Conservation (phyloP, 1,140 invertebrate genomes). For the Pseudomyrmex cubaensis region DNA sequence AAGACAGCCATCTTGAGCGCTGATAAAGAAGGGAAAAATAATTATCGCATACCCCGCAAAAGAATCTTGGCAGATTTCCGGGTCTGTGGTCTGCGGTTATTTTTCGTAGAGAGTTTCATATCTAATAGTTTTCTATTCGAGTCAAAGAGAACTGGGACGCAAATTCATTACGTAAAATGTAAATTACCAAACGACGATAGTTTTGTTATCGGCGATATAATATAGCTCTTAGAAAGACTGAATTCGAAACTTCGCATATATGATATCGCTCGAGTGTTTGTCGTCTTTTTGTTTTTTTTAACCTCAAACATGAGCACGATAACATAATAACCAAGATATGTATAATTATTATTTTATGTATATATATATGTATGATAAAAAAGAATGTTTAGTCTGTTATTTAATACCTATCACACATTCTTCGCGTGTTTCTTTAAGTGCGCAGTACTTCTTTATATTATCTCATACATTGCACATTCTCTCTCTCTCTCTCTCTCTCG, state of each 20-base stretch:
- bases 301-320: background rate
- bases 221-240: background rate
- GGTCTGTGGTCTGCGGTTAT: constrained; percentile 42
- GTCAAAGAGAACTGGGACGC: background rate
- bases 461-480: too few species aligned
- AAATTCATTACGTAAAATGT: background rate
- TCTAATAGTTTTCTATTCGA: background rate
- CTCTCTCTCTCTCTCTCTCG: background rate
- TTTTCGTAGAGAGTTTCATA: constrained; percentile 11
- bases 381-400: too few species aligned
- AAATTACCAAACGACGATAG: background rate
- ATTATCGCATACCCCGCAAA: constrained; percentile 39
- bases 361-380: too few species aligned
- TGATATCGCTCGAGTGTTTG: too few species aligned
- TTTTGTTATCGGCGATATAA: background rate
- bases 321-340: too few species aligned
- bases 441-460: too few species aligned
- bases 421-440: too few species aligned
- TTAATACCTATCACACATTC: too few species aligned
- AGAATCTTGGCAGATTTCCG: constrained; percentile 51
- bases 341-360: too few species aligned
- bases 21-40: constrained; percentile 51
- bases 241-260: too few species aligned
- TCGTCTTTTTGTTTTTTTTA: background rate
- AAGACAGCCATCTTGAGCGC: constrained; percentile 37